Evolutionary conservation across 2,888 invertebrate species (phyloP), one percentile per base, ranked within the genome.

Genomic region (Zonitis immaculata): DNA sequence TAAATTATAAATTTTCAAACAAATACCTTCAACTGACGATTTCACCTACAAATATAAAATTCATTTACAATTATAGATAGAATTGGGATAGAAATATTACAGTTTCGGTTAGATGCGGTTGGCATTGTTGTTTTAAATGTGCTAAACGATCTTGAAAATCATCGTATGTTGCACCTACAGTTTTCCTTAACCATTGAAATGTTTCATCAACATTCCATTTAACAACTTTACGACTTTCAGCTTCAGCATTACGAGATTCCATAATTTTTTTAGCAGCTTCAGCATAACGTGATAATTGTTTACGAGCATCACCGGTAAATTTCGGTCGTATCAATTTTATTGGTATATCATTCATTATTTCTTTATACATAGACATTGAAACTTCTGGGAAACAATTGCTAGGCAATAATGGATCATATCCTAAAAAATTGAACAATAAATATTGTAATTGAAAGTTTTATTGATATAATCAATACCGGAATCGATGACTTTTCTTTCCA

Each of bases 121-220:
- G 96, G 75, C 96, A 97, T 73, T 95, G 95, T 46, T 91, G 85
- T 80, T 94, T 91, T 47, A 97, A 78, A 76, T 97, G 96, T 8
- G 90, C 88, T 57, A 97, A 77, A 67, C 96, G 83, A 62, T 85
- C 91, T 79, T 90, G 88, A 74, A 94, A 95, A 75, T 95, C 94
- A 75, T 95, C 94, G 75, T 94, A 95, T 2, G 92, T 93, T 9
- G 95, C 95, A 49, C 94, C 95, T 26, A 93, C 89, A 8, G 95
- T 95, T 69, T 90, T 84, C 71, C 96, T 82, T 46, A 97, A 75
- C 96, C 96, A 97, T 65, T 92, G 91, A 76, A 97, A 95, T 20
- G 95, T 96, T 67, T 97, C 96, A 71, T 97, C 96, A 0, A 95
- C 95, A 78, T 96, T 95, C 97, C 97, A 97, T 74, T 96, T 97